phyloP scores from a whole-genome alignment of 1,140 invertebrate species.

The Drosophila suzukii region DNA sequence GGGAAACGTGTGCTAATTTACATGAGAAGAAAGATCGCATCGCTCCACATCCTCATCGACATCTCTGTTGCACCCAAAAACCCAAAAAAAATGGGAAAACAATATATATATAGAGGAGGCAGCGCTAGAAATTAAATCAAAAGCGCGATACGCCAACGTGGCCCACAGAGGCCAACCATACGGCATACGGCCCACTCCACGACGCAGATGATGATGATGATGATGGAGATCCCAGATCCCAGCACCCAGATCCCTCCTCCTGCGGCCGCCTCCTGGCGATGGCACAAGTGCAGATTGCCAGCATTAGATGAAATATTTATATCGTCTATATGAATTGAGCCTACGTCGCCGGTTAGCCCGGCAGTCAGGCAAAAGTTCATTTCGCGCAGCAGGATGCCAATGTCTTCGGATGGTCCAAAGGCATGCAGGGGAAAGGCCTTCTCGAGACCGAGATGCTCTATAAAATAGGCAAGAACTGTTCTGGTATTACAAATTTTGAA shows the following conservation, averaged over 20 bases:
- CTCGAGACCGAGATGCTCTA: constrained; percentile 1
- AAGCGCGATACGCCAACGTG: constrained; percentile 78
- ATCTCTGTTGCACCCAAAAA: constrained; percentile 68
- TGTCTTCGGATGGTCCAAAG: constrained; percentile 10
- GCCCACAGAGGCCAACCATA: constrained; percentile 28
- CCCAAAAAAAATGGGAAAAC: constrained; percentile 2
- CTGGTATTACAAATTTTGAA: too few species aligned
- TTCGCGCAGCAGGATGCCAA: constrained; percentile 76
- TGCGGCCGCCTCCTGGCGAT: constrained; percentile 44
- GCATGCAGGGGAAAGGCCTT: background rate
- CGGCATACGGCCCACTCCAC: constrained; percentile 46
- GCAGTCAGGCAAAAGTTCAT: constrained; percentile 64
- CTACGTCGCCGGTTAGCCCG: constrained; percentile 39
- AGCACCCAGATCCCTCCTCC: constrained; percentile 13
- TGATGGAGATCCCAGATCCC: constrained; percentile 46
- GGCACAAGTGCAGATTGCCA: constrained; percentile 84
- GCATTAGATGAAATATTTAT: constrained; percentile 84
- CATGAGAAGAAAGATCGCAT: constrained; percentile 75
- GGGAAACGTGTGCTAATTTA: constrained; percentile 81
- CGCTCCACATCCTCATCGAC: constrained; percentile 64
- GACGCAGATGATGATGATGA: constrained; percentile 68
- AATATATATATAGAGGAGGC: constrained; percentile 36
- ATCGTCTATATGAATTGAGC: constrained; percentile 83
- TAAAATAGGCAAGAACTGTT: background rate
- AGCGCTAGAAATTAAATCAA: constrained; percentile 76